Percentiles rank a stretch among this genome's conserved stretches.
These are phyloP conservation scores for Drosophila flavopinicola DNA, from an alignment of 2,888 invertebrate species.

Conservation along the genomic window DNA sequence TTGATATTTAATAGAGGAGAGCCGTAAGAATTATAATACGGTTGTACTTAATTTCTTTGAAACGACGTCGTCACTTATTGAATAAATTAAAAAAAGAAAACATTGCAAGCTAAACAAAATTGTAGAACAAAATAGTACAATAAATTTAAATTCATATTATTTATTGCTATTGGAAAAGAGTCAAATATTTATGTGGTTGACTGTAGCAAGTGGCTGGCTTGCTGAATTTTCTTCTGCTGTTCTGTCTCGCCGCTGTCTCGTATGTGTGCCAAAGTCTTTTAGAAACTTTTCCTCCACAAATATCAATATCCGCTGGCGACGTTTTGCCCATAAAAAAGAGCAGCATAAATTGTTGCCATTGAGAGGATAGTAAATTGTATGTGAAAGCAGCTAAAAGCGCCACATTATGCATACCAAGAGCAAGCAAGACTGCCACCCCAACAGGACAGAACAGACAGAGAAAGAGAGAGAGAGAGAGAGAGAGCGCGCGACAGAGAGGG, in stretches of 20 bases:
- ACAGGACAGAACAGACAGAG: neutral
- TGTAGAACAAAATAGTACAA: too few species aligned
- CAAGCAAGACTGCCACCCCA: constrained; percentile 15
- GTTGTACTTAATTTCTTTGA: too few species aligned
- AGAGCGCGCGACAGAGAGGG: constrained; percentile 1
- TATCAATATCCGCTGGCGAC: constrained; percentile 80
- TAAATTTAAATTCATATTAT: too few species aligned
- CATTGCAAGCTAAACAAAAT: too few species aligned
- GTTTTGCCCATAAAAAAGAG: constrained; percentile 67
- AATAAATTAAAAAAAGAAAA: too few species aligned
- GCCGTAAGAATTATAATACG: too few species aligned
- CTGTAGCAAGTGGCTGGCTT: constrained; percentile 3
- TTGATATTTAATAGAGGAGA: too few species aligned
- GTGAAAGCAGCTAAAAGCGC: constrained; percentile 78
- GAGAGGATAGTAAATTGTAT: constrained; percentile 78
- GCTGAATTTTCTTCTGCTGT: neutral
- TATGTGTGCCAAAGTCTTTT: constrained; percentile 64
- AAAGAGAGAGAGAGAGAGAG: neutral
- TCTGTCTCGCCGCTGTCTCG: constrained; percentile 11
- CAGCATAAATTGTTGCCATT: constrained; percentile 76
- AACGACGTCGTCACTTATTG: too few species aligned
- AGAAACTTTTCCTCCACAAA: constrained; percentile 68
- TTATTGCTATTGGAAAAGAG: neutral
- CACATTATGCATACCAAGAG: constrained; percentile 52
- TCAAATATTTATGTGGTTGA: neutral